Conservation (phyloP, 2,888 invertebrate species). For the Cosmia pyralina region DNA sequence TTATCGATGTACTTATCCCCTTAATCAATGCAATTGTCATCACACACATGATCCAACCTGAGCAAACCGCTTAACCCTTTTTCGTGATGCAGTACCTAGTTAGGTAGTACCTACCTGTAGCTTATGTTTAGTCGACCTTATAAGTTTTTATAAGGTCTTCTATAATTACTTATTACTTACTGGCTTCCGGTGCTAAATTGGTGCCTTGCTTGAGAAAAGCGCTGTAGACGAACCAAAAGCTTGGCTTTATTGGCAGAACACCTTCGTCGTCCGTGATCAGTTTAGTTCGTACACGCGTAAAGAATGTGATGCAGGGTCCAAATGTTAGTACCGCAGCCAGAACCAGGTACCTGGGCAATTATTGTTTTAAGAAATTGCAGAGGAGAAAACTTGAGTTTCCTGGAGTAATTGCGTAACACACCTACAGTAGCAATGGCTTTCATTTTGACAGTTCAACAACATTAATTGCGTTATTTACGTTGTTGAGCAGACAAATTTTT, state of each 20-base stretch:
- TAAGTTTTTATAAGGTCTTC: too few species aligned
- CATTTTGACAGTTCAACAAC: too few species aligned
- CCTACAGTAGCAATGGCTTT: too few species aligned
- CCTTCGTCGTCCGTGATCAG: constrained; percentile 91
- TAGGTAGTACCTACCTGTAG: too few species aligned
- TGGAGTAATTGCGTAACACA: too few species aligned
- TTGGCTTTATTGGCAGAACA: constrained; percentile 92
- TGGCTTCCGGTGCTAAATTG: constrained; percentile 94
- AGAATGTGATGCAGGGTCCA: constrained; percentile 94
- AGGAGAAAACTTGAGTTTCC: background rate
- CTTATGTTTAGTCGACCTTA: too few species aligned
- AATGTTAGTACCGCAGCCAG: constrained; percentile 93
- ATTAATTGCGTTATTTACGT: too few species aligned
- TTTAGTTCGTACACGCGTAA: constrained; percentile 92
- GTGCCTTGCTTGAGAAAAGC: constrained; percentile 97
- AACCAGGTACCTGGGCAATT: constrained; percentile 90
- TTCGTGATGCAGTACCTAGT: too few species aligned
- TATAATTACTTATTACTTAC: constrained; percentile 84
- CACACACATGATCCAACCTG: too few species aligned
- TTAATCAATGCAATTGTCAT: background rate
- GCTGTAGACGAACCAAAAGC: constrained; percentile 97
- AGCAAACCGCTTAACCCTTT: too few species aligned
- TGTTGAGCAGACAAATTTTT: too few species aligned
- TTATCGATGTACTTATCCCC: too few species aligned
- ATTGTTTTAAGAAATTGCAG: background rate